Conservation (phyloP, 2,797 vertebrate genomes). For the Periparus ater region DNA sequence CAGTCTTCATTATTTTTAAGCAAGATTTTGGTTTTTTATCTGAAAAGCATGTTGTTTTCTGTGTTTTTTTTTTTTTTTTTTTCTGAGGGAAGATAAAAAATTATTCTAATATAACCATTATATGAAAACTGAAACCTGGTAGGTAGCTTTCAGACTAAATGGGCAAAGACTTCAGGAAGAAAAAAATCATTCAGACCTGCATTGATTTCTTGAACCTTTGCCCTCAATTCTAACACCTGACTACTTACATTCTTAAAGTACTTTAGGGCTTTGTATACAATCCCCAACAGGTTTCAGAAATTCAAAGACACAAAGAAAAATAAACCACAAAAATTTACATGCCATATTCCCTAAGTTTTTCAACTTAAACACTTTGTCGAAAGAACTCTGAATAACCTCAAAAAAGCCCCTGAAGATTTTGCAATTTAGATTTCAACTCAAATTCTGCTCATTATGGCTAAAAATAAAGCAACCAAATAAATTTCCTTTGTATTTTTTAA, state of each 20-base stretch:
- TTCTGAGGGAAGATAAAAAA: not conserved
- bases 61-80: not conserved
- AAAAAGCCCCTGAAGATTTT: not conserved
- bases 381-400: not conserved
- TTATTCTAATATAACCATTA: not conserved
- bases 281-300: not conserved
- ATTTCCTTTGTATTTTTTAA: not conserved
- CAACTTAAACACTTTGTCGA: not conserved
- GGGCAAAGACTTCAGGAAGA: not conserved
- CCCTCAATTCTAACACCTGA: not conserved
- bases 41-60: not conserved
- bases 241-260: not conserved
- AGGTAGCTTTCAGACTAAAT: not conserved
- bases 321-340: accelerated
- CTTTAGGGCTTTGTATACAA: not conserved
- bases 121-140: not conserved
- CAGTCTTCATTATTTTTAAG: not conserved
- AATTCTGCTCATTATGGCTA: not conserved
- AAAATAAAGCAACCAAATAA: not conserved
- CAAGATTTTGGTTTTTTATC: not conserved
- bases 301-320: not conserved
- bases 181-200: not conserved
- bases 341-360: not conserved
- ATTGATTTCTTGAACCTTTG: not conserved
- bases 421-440: not conserved